Base-by-base conservation (phyloP, 2,113 vertebrate genomes). In the Cisticola juncidis region DNA sequence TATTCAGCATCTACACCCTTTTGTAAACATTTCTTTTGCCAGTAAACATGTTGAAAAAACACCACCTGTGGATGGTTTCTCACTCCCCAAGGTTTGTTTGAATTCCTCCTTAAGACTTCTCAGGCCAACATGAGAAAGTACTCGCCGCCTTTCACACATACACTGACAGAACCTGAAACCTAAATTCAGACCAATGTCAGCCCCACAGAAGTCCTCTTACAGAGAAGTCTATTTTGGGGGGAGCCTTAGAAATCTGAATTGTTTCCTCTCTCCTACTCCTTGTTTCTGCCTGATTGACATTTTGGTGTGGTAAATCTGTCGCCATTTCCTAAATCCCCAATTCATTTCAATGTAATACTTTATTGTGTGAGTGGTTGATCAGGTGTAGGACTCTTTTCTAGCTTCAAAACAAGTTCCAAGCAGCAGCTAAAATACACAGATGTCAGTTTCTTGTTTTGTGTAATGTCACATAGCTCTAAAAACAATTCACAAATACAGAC, bases 221-320 rank as follows among this genome's bases (percentile, higher is more conserved):
- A 95, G 92, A 97, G 95, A 84, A 89, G 70, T 77, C 72, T 96
- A 5, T 40, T 54, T 20, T 36, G 10, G 13, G 18, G 15, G 15
- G 3, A 88, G 9, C 31, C 45, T 45, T 40, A 22, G 24, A 8
- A 50, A 33, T 72, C 28, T 2, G 20, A 60, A 29, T 89, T 87
- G 21, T 94, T 97, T 95, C 91, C 77, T 81, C 66, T 92, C 86
- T 94, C 88, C 93, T 80, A 72, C 73, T 93, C 73, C 88, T 95
- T 8, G 21, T 84, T 94, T 94, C 91, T 93, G 93, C 86, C 84
- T 96, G 90, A 90, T 94, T 97, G 97, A 95, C 60, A 81, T 97
- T 97, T 85, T 95, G 91, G 11, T 50, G 14, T 90, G 87, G 90
- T 92, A 71, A 74, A 97, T 94, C 89, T 91, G 84, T 97, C 86